phyloP scores from a whole-genome alignment of 2,113 vertebrate species.

The Leucoraja erinaceus region DNA sequence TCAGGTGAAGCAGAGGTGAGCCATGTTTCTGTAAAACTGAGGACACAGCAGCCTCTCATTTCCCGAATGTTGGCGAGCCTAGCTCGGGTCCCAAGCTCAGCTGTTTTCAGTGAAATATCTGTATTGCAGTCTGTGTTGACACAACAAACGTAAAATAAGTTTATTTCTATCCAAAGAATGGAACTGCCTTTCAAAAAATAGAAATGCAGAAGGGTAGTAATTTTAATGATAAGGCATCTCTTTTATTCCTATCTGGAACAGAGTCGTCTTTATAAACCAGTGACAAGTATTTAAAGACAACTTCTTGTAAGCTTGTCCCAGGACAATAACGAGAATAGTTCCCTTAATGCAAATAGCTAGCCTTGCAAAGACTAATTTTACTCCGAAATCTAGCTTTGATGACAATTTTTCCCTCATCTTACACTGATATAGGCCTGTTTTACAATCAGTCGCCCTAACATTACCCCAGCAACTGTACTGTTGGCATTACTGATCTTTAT shows the following conservation, averaged over 20 bases:
- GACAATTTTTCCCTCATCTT: constrained; percentile 20
- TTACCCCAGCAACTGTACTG: constrained; percentile 75
- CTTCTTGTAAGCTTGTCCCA: neutral
- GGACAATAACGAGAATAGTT: neutral
- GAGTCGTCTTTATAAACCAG: neutral
- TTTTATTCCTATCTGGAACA: neutral
- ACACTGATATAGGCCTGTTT: constrained; percentile 67
- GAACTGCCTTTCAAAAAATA: neutral
- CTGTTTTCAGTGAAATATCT: neutral
- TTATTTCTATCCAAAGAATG: neutral
- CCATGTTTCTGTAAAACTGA: too few species aligned
- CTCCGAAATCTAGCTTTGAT: neutral
- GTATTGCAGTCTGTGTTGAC: too few species aligned
- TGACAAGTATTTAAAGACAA: neutral
- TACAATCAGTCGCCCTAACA: constrained; percentile 68
- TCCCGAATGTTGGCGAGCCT: too few species aligned
- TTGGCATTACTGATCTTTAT: constrained; percentile 66
- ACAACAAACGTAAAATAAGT: neutral
- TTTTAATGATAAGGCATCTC: neutral
- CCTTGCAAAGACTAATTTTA: neutral
- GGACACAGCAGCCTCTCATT: too few species aligned
- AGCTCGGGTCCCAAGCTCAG: neutral
- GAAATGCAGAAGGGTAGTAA: neutral
- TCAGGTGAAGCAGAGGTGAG: too few species aligned
- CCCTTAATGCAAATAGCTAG: neutral